Evolutionary conservation across 2,888 invertebrate species (phyloP), one percentile per base, ranked within the genome.

Genomic region (Mimas tiliae): DNA sequence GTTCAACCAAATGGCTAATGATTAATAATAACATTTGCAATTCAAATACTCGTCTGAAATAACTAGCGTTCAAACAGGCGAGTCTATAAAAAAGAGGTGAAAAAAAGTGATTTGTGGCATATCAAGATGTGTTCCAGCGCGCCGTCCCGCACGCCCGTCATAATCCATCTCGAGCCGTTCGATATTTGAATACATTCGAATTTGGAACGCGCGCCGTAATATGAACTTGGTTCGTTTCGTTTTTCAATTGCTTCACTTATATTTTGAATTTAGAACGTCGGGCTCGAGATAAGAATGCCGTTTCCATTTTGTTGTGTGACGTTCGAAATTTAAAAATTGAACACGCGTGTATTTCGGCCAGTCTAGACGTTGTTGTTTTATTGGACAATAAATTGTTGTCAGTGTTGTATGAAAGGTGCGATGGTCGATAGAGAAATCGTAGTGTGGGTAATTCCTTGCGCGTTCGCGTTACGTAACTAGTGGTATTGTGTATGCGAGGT

Each of bases 231-330:
- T 86, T 80, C 87, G 91, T 87, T 90, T 92, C 91, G 88, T 90
- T 92, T 93, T 92, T 91, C 92, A 91, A 91, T 91, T 90, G 92
- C 90, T 90, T 90, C 91, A 91, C 90, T 91, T 85, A 89, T 88
- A 90, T 92, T 93, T 92, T 88, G 90, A 87, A 91, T 92, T 88
- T 91, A 85, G 91, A 91, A 89, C 88, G 88, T 84, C 84, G 75
- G 80, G 81, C 84, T 81, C 75, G 80, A 87, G 88, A 89, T 88
- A 88, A 87, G 82, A 86, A 79, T 80, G 80, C 72, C 72, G 78
- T 83, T 82, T 62, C 65, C 62, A 69, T 71, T 72, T 67, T 66
- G 62, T 69, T 72, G 55, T 63, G 64, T 62, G 67, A 58, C 64
- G 67, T 51, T 55, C 38, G 62, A 34, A 67, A 70, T 71, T 70